Conservation (phyloP, 2,888 invertebrate species). For the Philonicus albiceps region DNA sequence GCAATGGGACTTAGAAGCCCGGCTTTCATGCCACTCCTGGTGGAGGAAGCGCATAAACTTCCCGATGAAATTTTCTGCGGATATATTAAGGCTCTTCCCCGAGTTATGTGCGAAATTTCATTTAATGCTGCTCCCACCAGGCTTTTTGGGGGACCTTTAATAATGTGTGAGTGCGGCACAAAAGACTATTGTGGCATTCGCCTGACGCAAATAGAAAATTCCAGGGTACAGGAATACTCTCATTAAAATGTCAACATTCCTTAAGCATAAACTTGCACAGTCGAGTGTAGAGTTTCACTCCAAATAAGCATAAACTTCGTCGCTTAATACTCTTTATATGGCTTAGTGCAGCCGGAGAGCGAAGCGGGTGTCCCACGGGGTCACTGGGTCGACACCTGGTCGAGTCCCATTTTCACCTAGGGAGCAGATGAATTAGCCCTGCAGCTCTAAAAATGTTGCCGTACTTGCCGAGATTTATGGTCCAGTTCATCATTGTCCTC, state of each 20-base stretch:
- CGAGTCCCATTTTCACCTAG: not conserved
- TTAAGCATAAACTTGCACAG: not conserved
- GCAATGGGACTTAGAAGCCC: not conserved
- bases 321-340: not conserved
- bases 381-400: not conserved
- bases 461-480: not conserved
- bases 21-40: not conserved
- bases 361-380: not conserved
- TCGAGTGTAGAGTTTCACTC: not conserved
- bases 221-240: slow-evolving; percentile 27
- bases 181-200: not conserved
- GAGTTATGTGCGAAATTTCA: slow-evolving; percentile 32
- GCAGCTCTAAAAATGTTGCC: not conserved
- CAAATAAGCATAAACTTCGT: not conserved
- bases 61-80: slow-evolving; percentile 34
- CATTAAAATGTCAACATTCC: slow-evolving; percentile 35
- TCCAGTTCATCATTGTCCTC: not conserved
- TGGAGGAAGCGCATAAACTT: slow-evolving; percentile 24
- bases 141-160: not conserved
- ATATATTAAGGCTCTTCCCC: slow-evolving; percentile 25
- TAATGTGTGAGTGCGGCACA: not conserved
- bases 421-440: not conserved
- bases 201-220: slow-evolving; percentile 28
- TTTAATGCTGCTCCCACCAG: not conserved
- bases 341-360: not conserved